Conservation (phyloP, 2,113 vertebrate species). For the Nesogale talazaci region DNA sequence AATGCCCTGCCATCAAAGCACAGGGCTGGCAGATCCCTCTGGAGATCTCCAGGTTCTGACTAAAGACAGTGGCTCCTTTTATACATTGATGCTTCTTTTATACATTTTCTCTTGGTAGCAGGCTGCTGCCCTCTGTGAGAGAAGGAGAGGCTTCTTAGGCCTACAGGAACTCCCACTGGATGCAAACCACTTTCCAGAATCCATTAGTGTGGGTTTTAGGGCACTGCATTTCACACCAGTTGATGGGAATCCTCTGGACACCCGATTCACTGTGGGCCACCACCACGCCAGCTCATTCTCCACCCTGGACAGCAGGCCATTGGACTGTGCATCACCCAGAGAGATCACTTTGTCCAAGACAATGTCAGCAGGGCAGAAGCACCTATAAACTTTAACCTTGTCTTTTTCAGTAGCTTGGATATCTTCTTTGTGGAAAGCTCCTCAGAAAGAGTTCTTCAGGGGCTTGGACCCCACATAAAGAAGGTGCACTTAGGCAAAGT, state of each 20-base stretch:
- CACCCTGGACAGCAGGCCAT: conserved; percentile 95
- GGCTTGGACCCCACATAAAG: conserved; percentile 95
- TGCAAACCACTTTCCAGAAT: conserved; percentile 96
- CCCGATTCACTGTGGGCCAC: conserved; percentile 97
- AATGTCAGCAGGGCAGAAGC: conserved; percentile 97
- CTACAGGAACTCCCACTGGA: conserved; percentile 96
- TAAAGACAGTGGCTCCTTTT: conserved; percentile 35
- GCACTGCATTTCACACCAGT: conserved; percentile 99
- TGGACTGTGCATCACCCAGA: conserved; percentile 95
- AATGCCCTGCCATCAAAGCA: background rate
- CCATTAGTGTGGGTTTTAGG: conserved; percentile 94
- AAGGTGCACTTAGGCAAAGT: conserved; percentile 97
- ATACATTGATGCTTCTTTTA: background rate
- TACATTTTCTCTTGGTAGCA: background rate
- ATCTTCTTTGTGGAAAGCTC: conserved; percentile 98
- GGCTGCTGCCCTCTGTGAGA: background rate
- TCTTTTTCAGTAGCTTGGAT: conserved; percentile 98
- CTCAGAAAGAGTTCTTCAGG: conserved; percentile 95
- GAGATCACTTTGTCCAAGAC: conserved; percentile 99
- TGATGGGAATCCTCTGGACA: conserved; percentile 97
- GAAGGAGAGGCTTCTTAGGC: conserved; percentile 83
- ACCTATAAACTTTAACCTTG: conserved; percentile 99
- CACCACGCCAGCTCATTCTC: conserved; percentile 97
- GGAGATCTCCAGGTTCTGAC: background rate
- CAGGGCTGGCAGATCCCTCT: conserved; percentile 6